phyloP scores from a whole-genome alignment of 2,888 invertebrate genomes.

The Eristalis intricaria region DNA sequence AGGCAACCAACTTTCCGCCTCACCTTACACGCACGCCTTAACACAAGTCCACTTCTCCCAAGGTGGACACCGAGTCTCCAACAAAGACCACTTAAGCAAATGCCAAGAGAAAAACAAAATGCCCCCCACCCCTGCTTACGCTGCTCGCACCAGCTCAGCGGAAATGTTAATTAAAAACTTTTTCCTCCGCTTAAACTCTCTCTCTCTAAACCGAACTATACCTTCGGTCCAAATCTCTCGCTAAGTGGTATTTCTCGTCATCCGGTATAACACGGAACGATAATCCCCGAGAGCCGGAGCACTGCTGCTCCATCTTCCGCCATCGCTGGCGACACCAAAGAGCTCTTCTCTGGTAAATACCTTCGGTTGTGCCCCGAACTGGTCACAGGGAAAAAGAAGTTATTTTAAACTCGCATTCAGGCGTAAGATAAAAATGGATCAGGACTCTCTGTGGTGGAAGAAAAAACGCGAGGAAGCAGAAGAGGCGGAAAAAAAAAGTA shows the following conservation, averaged over 20 bases:
- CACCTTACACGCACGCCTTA: neutral
- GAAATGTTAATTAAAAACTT: constrained; percentile 72
- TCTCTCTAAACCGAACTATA: constrained; percentile 65
- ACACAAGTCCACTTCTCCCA: neutral
- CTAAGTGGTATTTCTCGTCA: constrained; percentile 72
- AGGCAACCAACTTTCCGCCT: neutral
- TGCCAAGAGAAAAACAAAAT: constrained; percentile 12
- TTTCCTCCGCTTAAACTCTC: constrained; percentile 65
- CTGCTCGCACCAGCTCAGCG: constrained; percentile 47
- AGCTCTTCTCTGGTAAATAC: constrained; percentile 69
- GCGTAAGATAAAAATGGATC: constrained; percentile 72
- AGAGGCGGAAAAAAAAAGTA: neutral
- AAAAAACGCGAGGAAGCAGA: constrained; percentile 10
- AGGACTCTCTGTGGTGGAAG: constrained; percentile 41
- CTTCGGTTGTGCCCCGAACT: constrained; percentile 58
- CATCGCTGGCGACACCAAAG: constrained; percentile 42
- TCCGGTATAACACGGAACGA: constrained; percentile 71
- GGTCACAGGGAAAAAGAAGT: constrained; percentile 68
- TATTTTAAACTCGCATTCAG: constrained; percentile 71
- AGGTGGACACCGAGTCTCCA: neutral
- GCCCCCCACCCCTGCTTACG: constrained; percentile 6
- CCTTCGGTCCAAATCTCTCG: constrained; percentile 68
- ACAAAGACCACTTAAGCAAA: neutral
- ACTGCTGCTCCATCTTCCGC: constrained; percentile 27
- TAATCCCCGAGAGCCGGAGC: constrained; percentile 63